These are phyloP conservation scores for Drosophila athabasca DNA, from an alignment of 1,140 invertebrate genomes.

Conservation along the genomic window DNA sequence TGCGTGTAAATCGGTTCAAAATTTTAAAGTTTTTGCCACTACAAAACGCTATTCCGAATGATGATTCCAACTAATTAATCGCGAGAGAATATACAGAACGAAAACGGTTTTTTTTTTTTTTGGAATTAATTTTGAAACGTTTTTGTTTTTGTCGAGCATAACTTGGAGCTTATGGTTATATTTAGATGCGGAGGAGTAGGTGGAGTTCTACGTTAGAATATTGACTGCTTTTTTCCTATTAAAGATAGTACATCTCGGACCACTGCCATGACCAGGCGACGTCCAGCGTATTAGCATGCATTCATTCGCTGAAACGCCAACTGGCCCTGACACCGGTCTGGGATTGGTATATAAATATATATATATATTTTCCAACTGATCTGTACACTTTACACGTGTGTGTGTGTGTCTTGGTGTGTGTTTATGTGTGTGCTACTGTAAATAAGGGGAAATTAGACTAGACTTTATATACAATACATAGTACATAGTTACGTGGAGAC, in stretches of 20 bases:
- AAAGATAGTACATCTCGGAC: slow-evolving; percentile 10
- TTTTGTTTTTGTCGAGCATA: no score
- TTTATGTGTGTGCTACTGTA: slow-evolving; percentile 2
- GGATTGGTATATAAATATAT: slow-evolving; percentile 3
- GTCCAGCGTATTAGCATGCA: background rate
- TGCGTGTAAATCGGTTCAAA: slow-evolving; percentile 37
- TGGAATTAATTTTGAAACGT: no score
- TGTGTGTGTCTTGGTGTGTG: slow-evolving; percentile 5
- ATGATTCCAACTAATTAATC: no score
- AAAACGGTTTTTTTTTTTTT: background rate
- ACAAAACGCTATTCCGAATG: background rate
- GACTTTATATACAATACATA: slow-evolving; percentile 48
- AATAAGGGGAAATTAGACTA: slow-evolving; percentile 22
- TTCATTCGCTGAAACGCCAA: slow-evolving; percentile 3
- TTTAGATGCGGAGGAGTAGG: slow-evolving; percentile 43
- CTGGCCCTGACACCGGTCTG: slow-evolving; percentile 6
- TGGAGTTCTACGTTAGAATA: slow-evolving; percentile 28
- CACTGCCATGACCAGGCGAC: background rate
- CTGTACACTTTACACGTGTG: slow-evolving; percentile 36
- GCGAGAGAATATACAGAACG: no score
- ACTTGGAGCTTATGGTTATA: slow-evolving; percentile 27
- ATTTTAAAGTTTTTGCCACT: slow-evolving; percentile 16
- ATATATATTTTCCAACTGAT: slow-evolving; percentile 39
- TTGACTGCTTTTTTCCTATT: slow-evolving; percentile 22
- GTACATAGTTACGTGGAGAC: slow-evolving; percentile 17